Conservation (phyloP, 2,888 invertebrate species). For the Phorcus lineatus region DNA sequence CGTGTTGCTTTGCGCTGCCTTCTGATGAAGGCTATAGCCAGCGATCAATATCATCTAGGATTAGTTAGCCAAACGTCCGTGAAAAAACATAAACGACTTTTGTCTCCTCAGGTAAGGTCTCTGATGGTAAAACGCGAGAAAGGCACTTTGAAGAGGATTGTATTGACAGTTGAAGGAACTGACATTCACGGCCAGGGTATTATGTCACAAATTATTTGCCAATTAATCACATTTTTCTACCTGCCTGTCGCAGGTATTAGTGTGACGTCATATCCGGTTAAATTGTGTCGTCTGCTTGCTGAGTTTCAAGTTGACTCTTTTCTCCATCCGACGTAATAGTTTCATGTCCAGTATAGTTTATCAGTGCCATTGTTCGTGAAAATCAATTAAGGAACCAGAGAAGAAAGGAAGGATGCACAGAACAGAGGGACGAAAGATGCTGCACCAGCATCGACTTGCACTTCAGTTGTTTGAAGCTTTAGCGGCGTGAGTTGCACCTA, state of each 20-base stretch:
- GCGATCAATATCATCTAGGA: slow-evolving; percentile 15
- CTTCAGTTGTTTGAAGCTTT: slow-evolving; percentile 12
- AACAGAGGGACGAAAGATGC: slow-evolving; percentile 10
- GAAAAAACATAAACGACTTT: slow-evolving; percentile 22
- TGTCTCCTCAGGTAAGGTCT: not conserved
- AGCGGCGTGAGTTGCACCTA: not conserved
- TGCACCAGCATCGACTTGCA: slow-evolving; percentile 2
- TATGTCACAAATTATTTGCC: slow-evolving; percentile 15
- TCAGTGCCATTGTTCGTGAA: too few relatives aligned
- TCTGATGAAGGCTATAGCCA: not conserved
- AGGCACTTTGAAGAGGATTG: not conserved
- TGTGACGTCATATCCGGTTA: slow-evolving; percentile 19
- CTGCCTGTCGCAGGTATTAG: slow-evolving; percentile 18
- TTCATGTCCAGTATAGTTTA: too few relatives aligned
- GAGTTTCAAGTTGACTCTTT: not conserved
- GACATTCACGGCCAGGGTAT: not conserved
- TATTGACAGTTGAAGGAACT: not conserved
- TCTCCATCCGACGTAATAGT: too few relatives aligned
- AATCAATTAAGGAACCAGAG: not conserved
- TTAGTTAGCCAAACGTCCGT: slow-evolving; percentile 3
- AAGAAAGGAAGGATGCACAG: slow-evolving; percentile 1
- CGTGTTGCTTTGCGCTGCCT: not conserved
- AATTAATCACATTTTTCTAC: slow-evolving; percentile 21
- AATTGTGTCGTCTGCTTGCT: slow-evolving; percentile 12
- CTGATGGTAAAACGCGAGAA: not conserved